These are phyloP conservation scores for Aplochiton taeniatus DNA, from an alignment of 2,797 vertebrate genomes.

Conservation along the genomic window DNA sequence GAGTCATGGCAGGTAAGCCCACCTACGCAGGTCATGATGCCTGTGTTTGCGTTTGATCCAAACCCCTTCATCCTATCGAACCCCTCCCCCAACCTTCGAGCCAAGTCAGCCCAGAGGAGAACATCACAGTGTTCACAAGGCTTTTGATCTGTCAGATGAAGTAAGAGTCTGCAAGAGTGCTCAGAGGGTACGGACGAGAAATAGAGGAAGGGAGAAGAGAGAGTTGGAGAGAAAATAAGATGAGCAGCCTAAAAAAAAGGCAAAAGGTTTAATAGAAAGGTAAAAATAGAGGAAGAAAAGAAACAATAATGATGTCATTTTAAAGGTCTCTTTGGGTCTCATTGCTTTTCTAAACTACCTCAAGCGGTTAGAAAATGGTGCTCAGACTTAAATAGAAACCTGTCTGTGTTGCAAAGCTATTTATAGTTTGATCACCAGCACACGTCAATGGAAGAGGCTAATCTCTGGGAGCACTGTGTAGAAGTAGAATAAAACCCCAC, in stretches of 20 bases:
- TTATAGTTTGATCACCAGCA: conserved; percentile 41
- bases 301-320: not conserved
- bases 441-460: conserved; percentile 23
- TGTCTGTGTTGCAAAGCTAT: conserved; percentile 16
- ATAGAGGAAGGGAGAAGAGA: not conserved
- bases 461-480: conserved; percentile 43
- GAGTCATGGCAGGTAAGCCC: conserved; percentile 74
- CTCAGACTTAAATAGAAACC: conserved; percentile 8
- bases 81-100: conserved; percentile 16
- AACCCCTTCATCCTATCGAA: conserved; percentile 8
- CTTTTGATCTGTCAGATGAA: conserved; percentile 24
- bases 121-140: conserved; percentile 15
- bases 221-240: not conserved
- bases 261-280: not conserved
- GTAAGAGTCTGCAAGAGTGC: conserved; percentile 1
- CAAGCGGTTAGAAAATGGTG: conserved; percentile 21
- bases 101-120: conserved; percentile 30
- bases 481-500: conserved; percentile 43
- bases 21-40: conserved; percentile 20
- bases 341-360: conserved; percentile 8
- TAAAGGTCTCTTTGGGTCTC: conserved; percentile 28
- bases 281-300: not conserved
- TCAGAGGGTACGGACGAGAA: conserved; percentile 7
- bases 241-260: conserved; percentile 2
- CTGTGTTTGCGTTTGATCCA: conserved; percentile 17